Evolutionary conservation across 2,113 vertebrate genomes (phyloP).

Genomic region (Pitta sordida): DNA sequence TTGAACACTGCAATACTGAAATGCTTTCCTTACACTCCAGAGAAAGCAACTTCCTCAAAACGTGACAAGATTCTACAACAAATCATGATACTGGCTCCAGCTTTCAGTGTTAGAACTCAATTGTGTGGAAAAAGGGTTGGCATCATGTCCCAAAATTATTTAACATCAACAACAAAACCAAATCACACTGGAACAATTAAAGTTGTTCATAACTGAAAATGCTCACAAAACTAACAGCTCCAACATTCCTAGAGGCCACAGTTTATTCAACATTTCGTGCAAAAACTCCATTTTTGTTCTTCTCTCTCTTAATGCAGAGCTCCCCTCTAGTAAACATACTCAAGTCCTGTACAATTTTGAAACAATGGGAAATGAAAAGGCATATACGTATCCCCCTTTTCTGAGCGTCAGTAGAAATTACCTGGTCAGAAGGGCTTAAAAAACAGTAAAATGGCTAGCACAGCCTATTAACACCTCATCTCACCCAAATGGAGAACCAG

Average conservation of each 20-base stretch:
- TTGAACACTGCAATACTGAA: background rate
- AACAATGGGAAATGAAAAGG: background rate
- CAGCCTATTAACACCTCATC: background rate
- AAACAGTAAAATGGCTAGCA: background rate
- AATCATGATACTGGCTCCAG: accelerated
- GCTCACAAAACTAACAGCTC: background rate
- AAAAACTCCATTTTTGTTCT: background rate
- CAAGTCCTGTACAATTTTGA: background rate
- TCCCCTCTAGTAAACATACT: background rate
- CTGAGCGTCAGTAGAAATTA: background rate
- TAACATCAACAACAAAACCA: background rate
- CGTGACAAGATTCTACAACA: background rate
- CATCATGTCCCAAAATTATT: background rate
- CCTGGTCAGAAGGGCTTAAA: background rate
- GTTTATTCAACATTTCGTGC: background rate
- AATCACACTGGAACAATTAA: background rate
- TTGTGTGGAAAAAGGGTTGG: background rate
- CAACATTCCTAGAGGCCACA: background rate
- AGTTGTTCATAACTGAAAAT: background rate
- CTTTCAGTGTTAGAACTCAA: background rate
- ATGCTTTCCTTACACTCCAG: background rate
- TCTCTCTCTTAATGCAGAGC: background rate
- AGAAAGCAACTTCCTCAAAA: background rate
- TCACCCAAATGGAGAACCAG: background rate
- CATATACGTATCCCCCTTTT: background rate